Evolutionary conservation across 2,113 vertebrate genomes (phyloP).

Genomic region (Lepidothrix coronata): DNA sequence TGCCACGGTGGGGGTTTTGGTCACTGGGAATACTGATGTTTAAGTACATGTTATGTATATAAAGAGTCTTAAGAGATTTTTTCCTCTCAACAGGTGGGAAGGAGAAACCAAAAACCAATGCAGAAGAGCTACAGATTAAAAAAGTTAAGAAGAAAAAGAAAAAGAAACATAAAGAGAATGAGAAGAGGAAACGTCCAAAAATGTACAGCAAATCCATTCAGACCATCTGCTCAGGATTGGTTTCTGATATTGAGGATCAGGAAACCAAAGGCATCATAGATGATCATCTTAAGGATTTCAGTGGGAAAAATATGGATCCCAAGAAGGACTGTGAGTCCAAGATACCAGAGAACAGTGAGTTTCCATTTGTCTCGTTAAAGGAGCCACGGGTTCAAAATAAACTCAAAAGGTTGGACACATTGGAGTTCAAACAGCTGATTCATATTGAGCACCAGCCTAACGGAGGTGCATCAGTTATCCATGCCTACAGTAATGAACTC

Average conservation of each 20-base stretch:
- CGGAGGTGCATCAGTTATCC: constrained; percentile 91
- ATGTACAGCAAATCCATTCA: constrained; percentile 97
- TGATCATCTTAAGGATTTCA: constrained; percentile 73
- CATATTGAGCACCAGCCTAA: constrained; percentile 96
- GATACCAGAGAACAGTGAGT: constrained; percentile 76
- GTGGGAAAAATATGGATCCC: constrained; percentile 73
- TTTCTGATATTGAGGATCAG: constrained; percentile 77
- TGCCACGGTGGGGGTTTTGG: not conserved
- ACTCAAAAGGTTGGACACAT: constrained; percentile 80
- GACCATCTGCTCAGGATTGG: constrained; percentile 87
- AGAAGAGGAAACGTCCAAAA: constrained; percentile 93
- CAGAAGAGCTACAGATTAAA: constrained; percentile 92
- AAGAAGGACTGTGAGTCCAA: constrained; percentile 74
- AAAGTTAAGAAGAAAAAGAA: constrained; percentile 99
- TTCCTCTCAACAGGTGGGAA: constrained; percentile 81
- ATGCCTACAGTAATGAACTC: constrained; percentile 93
- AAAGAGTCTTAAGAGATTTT: not conserved
- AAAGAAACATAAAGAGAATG: constrained; percentile 98
- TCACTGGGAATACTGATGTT: not conserved
- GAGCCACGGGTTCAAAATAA: constrained; percentile 74
- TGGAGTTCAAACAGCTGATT: constrained; percentile 91
- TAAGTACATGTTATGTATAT: not conserved
- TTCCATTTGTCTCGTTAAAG: constrained; percentile 76
- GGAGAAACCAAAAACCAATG: constrained; percentile 86
- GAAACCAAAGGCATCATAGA: constrained; percentile 80